Conservation (phyloP, 2,888 invertebrate genomes). For the Mellilla xanthometata region DNA sequence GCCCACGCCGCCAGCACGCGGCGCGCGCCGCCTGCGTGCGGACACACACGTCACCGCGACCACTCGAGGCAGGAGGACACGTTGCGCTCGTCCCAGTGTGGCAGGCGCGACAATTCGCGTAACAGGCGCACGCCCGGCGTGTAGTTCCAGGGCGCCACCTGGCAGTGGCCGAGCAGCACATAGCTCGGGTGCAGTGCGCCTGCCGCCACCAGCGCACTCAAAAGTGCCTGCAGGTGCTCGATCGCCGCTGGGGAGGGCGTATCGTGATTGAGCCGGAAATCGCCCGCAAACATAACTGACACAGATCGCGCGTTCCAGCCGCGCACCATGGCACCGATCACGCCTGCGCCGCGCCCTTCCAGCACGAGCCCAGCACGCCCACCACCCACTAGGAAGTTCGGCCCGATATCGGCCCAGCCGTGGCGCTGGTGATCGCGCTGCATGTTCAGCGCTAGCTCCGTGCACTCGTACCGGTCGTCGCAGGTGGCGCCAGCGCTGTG, state of each 20-base stretch:
- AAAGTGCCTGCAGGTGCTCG: neutral
- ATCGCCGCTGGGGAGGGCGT: neutral
- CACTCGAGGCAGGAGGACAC: neutral
- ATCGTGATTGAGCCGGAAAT: neutral
- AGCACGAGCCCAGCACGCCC: constrained; percentile 53
- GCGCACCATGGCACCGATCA: neutral
- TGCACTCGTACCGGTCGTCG: neutral
- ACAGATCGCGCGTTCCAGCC: neutral
- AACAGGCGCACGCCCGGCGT: neutral
- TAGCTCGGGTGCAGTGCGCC: neutral
- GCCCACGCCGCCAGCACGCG: neutral
- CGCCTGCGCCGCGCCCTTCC: constrained; percentile 49
- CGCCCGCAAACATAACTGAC: neutral
- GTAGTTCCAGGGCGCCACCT: neutral
- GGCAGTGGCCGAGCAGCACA: neutral
- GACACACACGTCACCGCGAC: no score
- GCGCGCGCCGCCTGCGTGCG: neutral
- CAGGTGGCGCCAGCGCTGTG: neutral
- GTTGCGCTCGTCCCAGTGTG: constrained; percentile 33
- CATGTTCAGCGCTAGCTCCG: neutral
- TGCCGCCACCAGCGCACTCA: neutral
- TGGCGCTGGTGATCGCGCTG: neutral
- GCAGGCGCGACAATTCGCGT: neutral
- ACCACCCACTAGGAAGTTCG: constrained; percentile 66
- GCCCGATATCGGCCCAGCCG: constrained; percentile 53